A percentile compares a stretch with the other conserved stretches of the same genome.
These are phyloP conservation scores for Mastomys natalensis DNA, from an alignment of 2,113 vertebrate species.

Conservation along the genomic window DNA sequence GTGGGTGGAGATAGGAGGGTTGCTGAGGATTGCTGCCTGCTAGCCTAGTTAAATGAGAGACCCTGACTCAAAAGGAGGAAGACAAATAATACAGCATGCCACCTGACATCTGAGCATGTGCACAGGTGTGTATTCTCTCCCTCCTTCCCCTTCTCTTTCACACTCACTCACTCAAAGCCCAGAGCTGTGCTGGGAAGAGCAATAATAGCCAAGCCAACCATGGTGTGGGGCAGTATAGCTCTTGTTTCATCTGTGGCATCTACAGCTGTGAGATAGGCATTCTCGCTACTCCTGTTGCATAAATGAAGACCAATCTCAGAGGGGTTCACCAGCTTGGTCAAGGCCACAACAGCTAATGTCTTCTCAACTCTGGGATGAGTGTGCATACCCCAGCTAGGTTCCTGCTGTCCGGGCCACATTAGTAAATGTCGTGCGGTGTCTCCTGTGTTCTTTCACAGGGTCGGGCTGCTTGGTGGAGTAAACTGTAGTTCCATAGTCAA, in stretches of 20 bases:
- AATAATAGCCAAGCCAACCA: not conserved
- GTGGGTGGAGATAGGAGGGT: no score
- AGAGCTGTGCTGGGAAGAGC: not conserved
- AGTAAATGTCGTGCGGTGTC: not conserved
- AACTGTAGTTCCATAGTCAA: not conserved
- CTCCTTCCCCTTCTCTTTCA: no score
- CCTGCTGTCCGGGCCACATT: not conserved
- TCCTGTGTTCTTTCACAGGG: not conserved
- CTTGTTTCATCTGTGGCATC: not conserved
- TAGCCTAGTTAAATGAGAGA: not conserved
- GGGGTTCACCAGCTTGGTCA: not conserved
- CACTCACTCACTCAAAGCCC: not conserved
- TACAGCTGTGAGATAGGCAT: not conserved
- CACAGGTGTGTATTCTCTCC: not conserved
- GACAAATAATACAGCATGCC: not conserved
- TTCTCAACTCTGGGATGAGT: not conserved
- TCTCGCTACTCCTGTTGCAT: not conserved
- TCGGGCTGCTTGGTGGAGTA: not conserved
- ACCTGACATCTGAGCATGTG: not conserved
- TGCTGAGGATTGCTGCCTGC: not conserved
- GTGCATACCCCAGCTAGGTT: not conserved
- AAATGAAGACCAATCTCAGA: not conserved
- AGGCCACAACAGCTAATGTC: not conserved
- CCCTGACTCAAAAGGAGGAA: not conserved
- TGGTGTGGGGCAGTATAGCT: not conserved